Conservation (phyloP, 2,888 invertebrate species). For the Andrena marginata region DNA sequence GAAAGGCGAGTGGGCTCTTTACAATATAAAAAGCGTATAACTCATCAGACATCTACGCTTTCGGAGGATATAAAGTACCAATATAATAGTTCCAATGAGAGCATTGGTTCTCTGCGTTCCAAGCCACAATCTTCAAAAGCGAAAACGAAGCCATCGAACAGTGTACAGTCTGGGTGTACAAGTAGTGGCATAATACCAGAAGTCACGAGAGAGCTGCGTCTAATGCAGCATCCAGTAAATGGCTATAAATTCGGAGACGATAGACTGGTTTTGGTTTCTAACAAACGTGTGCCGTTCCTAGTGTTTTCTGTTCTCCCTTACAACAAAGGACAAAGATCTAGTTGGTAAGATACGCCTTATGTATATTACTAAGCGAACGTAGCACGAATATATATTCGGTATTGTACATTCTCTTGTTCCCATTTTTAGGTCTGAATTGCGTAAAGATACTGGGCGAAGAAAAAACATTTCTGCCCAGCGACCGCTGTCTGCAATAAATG, state of each 20-base stretch:
- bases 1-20: conserved; percentile 85
- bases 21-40: conserved; percentile 83
- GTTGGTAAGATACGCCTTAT: conserved; percentile 86
- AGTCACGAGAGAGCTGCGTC: conserved; percentile 84
- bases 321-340: conserved; percentile 88
- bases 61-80: conserved; percentile 87
- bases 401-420: conserved; percentile 18
- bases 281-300: conserved; percentile 92
- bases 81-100: conserved; percentile 93
- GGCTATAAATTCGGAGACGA: conserved; percentile 91
- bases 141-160: conserved; percentile 86
- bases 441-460: conserved; percentile 91
- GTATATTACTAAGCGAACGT: not conserved
- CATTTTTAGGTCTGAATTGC: conserved; percentile 87
- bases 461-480: conserved; percentile 93
- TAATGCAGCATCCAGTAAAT: conserved; percentile 87
- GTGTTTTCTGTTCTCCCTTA: conserved; percentile 96
- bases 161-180: conserved; percentile 86
- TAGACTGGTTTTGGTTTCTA: conserved; percentile 92
- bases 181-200: conserved; percentile 82
- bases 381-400: not conserved
- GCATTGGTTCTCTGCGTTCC: conserved; percentile 88
- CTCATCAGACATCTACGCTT: conserved; percentile 84
- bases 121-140: conserved; percentile 87
- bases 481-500: conserved; percentile 93